Conservation (phyloP, 2,113 vertebrate species). For the Alaudala cheleensis region DNA sequence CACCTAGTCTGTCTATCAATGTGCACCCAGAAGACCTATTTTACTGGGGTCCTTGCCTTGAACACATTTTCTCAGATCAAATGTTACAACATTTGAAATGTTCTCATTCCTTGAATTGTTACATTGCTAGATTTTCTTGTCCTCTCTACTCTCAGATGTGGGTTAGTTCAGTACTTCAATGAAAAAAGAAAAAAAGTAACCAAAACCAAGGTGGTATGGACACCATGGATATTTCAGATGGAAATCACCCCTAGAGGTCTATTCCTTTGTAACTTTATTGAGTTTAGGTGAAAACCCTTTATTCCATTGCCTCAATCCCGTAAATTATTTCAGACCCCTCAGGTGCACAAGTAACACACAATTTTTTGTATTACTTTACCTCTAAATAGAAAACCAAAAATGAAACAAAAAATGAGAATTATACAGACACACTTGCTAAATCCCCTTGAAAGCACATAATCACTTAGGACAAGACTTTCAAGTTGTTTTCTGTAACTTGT, state of each 20-base stretch:
- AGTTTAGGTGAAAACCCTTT: background rate
- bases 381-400: background rate
- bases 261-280: background rate
- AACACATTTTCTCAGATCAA: background rate
- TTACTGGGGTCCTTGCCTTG: background rate
- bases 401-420: background rate
- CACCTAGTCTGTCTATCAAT: background rate
- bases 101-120: background rate
- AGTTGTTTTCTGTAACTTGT: background rate
- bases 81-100: background rate
- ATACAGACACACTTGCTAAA: background rate
- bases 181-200: background rate
- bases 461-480: background rate
- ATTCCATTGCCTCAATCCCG: background rate
- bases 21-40: background rate
- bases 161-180: background rate
- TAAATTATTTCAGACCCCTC: background rate
- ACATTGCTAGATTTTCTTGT: background rate
- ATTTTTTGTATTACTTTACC: background rate
- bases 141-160: background rate
- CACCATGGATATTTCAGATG: background rate
- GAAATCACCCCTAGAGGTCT: background rate
- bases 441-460: background rate
- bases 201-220: background rate
- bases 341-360: fast-evolving